phyloP scores from a whole-genome alignment of 2,888 invertebrate species.

The Cerastoderma edule region DNA sequence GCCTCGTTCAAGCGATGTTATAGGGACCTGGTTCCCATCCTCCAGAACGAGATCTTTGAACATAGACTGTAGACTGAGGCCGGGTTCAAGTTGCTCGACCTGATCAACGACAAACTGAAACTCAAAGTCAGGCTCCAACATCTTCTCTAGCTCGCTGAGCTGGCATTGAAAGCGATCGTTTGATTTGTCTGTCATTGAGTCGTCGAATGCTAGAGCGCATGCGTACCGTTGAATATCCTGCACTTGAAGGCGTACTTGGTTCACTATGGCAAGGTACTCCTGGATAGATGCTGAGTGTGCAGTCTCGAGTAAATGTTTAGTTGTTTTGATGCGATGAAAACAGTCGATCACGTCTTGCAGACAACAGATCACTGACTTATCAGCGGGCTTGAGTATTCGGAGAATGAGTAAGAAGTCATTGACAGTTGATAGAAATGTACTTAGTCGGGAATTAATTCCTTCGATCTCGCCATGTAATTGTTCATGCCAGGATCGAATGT shows the following conservation, averaged over 20 bases:
- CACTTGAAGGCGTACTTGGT: conserved; percentile 57
- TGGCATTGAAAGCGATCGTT: conserved; percentile 51
- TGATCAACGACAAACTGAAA: conserved; percentile 12
- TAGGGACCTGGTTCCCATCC: neutral
- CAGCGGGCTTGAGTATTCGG: conserved; percentile 58
- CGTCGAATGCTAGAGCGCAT: conserved; percentile 41
- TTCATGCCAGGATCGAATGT: conserved; percentile 39
- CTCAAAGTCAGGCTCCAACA: conserved; percentile 54
- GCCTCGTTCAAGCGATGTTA: neutral
- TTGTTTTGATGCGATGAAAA: conserved; percentile 45
- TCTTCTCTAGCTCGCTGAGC: conserved; percentile 59
- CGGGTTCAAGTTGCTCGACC: conserved; percentile 1
- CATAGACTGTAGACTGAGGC: conserved; percentile 7
- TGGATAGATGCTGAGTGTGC: conserved; percentile 60
- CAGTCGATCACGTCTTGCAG: conserved; percentile 59
- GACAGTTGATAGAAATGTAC: conserved; percentile 43
- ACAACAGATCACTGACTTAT: conserved; percentile 40
- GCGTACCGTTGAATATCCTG: conserved; percentile 51
- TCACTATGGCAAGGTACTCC: conserved; percentile 66
- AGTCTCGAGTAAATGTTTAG: conserved; percentile 47
- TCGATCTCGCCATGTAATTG: conserved; percentile 38
- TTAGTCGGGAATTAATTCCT: conserved; percentile 43
- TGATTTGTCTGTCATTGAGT: conserved; percentile 36
- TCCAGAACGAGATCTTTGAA: neutral
- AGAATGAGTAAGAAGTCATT: conserved; percentile 61